Percentiles rank a stretch among this genome's conserved stretches.
These are phyloP conservation scores for Acanthosepion pharaonis DNA, from an alignment of 2,888 invertebrate genomes.

Conservation along the genomic window DNA sequence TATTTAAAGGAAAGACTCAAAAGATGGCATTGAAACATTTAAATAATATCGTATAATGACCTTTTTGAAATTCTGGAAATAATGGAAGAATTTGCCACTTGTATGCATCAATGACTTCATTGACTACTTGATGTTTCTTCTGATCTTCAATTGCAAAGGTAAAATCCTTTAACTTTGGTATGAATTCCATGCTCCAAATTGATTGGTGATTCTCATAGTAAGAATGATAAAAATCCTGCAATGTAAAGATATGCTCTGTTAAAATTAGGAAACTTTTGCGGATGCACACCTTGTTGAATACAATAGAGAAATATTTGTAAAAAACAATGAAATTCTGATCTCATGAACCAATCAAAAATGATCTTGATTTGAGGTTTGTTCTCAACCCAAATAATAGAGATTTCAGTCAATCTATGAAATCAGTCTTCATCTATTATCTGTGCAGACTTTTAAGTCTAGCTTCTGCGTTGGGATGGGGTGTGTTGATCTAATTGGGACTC, in stretches of 20 bases:
- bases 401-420: too few species aligned
- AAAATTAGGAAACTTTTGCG: neutral
- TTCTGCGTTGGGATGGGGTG: too few species aligned
- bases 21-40: too few species aligned
- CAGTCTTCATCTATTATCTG: too few species aligned
- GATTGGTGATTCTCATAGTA: slow-evolving; percentile 80
- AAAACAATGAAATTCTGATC: too few species aligned
- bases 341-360: too few species aligned
- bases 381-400: too few species aligned
- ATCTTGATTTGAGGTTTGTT: too few species aligned
- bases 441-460: too few species aligned
- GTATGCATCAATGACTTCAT: slow-evolving; percentile 80
- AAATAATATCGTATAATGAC: neutral
- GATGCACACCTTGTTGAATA: too few species aligned
- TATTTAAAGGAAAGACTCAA: neutral
- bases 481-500: too few species aligned
- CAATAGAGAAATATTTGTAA: too few species aligned
- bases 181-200: slow-evolving; percentile 85
- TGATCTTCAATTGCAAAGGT: slow-evolving; percentile 82
- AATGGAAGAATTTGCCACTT: slow-evolving; percentile 80
- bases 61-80: neutral
- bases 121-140: slow-evolving; percentile 78
- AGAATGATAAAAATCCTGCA: slow-evolving; percentile 82
- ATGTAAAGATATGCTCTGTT: slow-evolving; percentile 43
- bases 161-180: slow-evolving; percentile 83